Conservation (phyloP, 2,888 invertebrate species). For the Lepidochitona cinerea region DNA sequence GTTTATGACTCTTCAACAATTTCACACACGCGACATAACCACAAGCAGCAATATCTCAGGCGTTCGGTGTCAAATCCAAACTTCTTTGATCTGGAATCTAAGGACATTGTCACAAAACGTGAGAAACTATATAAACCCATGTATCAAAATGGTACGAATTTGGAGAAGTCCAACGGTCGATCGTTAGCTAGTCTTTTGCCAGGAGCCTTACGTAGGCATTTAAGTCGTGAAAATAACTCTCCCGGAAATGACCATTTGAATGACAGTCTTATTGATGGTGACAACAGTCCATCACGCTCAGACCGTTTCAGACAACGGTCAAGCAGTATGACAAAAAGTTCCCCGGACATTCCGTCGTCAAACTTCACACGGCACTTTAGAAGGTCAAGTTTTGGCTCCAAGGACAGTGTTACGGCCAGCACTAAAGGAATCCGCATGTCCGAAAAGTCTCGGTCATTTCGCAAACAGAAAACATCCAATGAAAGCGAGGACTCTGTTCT, state of each 20-base stretch:
- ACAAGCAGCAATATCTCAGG: background rate
- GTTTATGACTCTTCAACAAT: background rate
- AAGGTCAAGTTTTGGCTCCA: background rate
- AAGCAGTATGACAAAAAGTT: slow-evolving; percentile 35
- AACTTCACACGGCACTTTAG: background rate
- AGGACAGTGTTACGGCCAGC: background rate
- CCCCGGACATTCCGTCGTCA: slow-evolving; percentile 17
- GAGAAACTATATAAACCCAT: slow-evolving; percentile 16
- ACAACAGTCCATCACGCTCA: slow-evolving; percentile 11
- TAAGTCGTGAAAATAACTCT: slow-evolving; percentile 36
- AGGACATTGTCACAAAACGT: slow-evolving; percentile 45
- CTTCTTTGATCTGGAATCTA: slow-evolving; percentile 53
- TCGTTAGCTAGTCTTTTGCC: slow-evolving; percentile 43
- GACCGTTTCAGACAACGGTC: slow-evolving; percentile 17
- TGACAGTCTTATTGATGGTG: slow-evolving; percentile 10
- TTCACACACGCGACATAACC: background rate
- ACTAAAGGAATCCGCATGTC: slow-evolving; percentile 53
- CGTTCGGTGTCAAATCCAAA: slow-evolving; percentile 59
- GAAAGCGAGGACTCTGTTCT: slow-evolving; percentile 1
- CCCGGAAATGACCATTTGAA: background rate
- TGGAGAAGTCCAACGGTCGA: slow-evolving; percentile 15
- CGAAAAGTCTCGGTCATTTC: slow-evolving; percentile 51
- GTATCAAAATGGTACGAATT: background rate
- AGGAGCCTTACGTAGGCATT: slow-evolving; percentile 31
- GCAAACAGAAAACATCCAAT: slow-evolving; percentile 45